phyloP scores from a whole-genome alignment of 2,113 vertebrate genomes.

The Vireo altiloquus region DNA sequence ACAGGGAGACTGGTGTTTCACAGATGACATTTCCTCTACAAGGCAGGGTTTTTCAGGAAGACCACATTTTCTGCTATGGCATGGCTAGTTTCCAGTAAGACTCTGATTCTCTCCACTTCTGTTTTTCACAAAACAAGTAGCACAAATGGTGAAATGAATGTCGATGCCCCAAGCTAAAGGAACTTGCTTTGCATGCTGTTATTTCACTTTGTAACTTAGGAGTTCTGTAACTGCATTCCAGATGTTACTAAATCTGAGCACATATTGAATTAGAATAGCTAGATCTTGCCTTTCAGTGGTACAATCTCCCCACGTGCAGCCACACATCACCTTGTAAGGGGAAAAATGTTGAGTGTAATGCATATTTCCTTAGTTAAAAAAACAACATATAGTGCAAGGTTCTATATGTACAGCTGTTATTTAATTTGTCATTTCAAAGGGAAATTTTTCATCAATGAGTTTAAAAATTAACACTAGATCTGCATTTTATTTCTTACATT shows the following conservation, averaged over 20 bases:
- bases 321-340: neutral
- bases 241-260: neutral
- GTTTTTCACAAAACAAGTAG: neutral
- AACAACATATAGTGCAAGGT: neutral
- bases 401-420: neutral
- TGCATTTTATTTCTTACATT: neutral
- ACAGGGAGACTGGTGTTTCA: neutral
- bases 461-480: neutral
- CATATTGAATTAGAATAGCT: neutral
- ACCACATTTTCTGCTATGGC: neutral
- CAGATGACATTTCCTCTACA: neutral
- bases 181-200: neutral
- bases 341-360: neutral
- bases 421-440: neutral
- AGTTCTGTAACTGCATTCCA: neutral
- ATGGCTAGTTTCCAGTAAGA: neutral
- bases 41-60: neutral
- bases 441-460: neutral
- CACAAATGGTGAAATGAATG: neutral
- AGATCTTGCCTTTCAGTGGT: neutral
- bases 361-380: neutral
- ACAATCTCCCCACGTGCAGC: neutral
- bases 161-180: fast-evolving
- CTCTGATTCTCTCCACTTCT: neutral
- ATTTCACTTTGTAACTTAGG: neutral